Conservation (phyloP, 1,140 invertebrate genomes). For the Procambarus clarkii region DNA sequence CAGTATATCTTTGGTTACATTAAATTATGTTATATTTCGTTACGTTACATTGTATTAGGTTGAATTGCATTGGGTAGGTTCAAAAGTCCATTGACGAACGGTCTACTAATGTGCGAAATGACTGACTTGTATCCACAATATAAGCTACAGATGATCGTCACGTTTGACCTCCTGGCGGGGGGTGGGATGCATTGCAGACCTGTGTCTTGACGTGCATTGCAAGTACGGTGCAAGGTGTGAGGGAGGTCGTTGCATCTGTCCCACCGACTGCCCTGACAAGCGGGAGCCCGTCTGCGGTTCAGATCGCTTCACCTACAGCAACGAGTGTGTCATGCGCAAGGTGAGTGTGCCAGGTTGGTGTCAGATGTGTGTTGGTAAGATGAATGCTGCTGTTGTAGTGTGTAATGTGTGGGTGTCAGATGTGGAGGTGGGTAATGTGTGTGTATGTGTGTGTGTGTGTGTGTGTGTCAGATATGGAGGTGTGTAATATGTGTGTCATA, state of each 20-base stretch:
- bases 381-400: no score
- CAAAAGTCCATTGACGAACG: no score
- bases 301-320: slow-evolving; percentile 87
- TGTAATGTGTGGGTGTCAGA: not conserved
- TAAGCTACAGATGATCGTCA: not conserved
- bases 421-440: not conserved
- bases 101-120: not conserved
- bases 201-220: slow-evolving; percentile 87
- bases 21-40: no score
- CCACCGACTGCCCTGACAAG: slow-evolving; percentile 81
- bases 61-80: no score
- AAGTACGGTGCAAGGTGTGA: slow-evolving; percentile 88
- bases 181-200: slow-evolving; percentile 79
- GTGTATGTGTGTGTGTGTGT: not conserved
- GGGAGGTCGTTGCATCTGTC: slow-evolving; percentile 89
- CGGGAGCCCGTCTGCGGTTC: slow-evolving; percentile 86
- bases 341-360: slow-evolving; percentile 1
- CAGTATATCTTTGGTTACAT: no score
- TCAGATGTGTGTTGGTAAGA: no score
- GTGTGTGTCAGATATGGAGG: no score
- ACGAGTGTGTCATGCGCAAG: slow-evolving; percentile 88
- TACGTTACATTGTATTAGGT: no score
- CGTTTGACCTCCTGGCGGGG: not conserved
- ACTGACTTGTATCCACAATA: not conserved
- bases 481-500: no score